Percentiles rank a stretch among this genome's conserved stretches.
phyloP scores from a whole-genome alignment of 2,888 invertebrate species.

The Hypomecis punctinalis region DNA sequence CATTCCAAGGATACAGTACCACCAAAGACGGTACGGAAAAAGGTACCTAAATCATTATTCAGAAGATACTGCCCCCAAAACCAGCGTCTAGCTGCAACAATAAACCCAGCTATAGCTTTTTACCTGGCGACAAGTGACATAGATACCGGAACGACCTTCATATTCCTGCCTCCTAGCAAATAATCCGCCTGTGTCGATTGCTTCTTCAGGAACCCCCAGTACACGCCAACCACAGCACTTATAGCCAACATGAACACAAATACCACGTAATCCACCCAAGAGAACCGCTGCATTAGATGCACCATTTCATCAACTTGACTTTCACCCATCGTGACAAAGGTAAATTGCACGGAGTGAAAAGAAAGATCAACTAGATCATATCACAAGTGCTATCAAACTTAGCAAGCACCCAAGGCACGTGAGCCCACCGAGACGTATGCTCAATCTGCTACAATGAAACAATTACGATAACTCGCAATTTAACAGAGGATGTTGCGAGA shows the following conservation, averaged over 20 bases:
- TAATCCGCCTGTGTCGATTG: constrained; percentile 88
- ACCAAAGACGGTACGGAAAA: too few species aligned
- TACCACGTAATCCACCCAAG: constrained; percentile 91
- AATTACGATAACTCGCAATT: constrained; percentile 85
- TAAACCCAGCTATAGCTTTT: too few species aligned
- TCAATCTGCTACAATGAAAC: constrained; percentile 82
- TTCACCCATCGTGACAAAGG: constrained; percentile 58
- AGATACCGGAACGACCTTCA: constrained; percentile 93
- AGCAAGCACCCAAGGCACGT: constrained; percentile 61
- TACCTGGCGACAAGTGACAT: constrained; percentile 94
- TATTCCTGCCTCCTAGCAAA: constrained; percentile 91
- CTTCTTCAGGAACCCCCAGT: constrained; percentile 91
- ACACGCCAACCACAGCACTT: constrained; percentile 92
- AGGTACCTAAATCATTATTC: too few species aligned
- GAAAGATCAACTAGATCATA: background rate
- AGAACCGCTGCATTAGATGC: constrained; percentile 86
- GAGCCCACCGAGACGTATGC: constrained; percentile 59
- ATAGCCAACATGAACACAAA: constrained; percentile 90
- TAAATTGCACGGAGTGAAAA: background rate
- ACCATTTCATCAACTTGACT: constrained; percentile 78
- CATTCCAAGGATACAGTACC: too few species aligned
- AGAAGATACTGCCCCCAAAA: too few species aligned
- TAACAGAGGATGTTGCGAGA: constrained; percentile 82
- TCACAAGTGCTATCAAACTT: constrained; percentile 18
- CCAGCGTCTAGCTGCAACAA: too few species aligned